Percentiles rank a stretch among this genome's conserved stretches.
Conservation (phyloP, 2,888 invertebrate species). For the Omphaloscelis lunosa region DNA sequence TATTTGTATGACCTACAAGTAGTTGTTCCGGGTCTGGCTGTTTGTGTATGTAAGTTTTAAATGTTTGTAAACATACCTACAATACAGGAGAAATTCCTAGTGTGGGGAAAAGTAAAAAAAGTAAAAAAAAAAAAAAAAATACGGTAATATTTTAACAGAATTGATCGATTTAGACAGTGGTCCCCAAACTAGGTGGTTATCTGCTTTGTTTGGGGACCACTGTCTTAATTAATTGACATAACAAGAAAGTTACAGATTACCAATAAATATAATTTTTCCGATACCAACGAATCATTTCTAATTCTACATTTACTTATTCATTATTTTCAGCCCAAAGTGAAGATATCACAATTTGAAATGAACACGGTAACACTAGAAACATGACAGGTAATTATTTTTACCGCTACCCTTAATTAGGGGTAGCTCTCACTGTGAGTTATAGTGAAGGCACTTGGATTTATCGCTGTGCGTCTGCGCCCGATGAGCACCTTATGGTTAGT, state of each 20-base stretch:
- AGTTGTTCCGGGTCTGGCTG: too few species aligned
- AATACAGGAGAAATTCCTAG: too few species aligned
- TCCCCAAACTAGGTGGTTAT: background rate
- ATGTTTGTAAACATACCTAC: too few species aligned
- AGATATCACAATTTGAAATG: slow-evolving; percentile 29
- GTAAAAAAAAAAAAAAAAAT: too few species aligned
- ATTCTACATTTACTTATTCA: background rate
- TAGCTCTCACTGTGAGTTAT: slow-evolving; percentile 69
- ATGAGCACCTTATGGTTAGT: slow-evolving; percentile 78
- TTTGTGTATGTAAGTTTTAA: too few species aligned
- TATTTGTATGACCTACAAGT: too few species aligned
- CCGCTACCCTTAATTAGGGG: slow-evolving; percentile 69
- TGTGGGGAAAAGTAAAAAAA: too few species aligned
- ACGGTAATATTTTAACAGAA: background rate
- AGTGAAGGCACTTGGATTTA: slow-evolving; percentile 73
- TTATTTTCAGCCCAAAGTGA: background rate
- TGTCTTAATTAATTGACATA: background rate
- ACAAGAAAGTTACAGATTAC: background rate
- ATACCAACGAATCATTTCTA: background rate
- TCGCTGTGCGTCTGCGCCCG: slow-evolving; percentile 75
- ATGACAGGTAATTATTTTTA: slow-evolving; percentile 70
- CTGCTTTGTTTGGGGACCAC: background rate
- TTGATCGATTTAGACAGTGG: too few species aligned
- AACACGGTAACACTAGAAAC: slow-evolving; percentile 33
- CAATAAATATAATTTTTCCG: background rate